Base-by-base conservation (phyloP, 1,140 invertebrate genomes). In the Scaptomyza graminum region DNA sequence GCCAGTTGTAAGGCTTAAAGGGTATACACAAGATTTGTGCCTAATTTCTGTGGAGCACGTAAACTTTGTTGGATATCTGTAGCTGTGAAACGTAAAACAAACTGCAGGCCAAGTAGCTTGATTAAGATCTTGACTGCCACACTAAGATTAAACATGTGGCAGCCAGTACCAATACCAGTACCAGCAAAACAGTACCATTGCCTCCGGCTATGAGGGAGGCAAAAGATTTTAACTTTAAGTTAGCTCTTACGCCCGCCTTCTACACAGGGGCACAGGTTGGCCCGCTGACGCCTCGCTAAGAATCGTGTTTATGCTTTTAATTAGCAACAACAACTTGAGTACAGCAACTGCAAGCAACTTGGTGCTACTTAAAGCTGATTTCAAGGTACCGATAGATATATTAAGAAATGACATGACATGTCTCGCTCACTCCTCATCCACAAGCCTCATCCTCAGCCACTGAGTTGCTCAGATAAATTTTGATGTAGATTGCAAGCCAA, bases 281-380 rank as follows among this genome's bases (percentile, higher is more conserved):
- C 60, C 64, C 49, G 56, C 62, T 73, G 74, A 88, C 83, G 83
- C 83, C 83, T 88, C 75, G 83, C 76, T 88, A 89, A 88, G 83
- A 88, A 89, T 88, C 83, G 83, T 88, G 83, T 88, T 88, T 88
- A 88, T 88, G 83, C 83, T 88, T 88, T 88, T 88, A 88, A 88
- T 88, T 88, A 88, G 83, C 83, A 88, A 88, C 83, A 88, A 88
- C 83, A 88, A 88, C 83, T 89, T 88, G 79, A 88, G 79, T 88
- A 85, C 82, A 85, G 81, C 55, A 60, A 46, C 59, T 22, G 18
- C 63, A 63, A 69, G 31, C 65, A 60, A 75, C 65, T 75, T 87
- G 82, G 74, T 87, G 83, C 82, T 78, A 88, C 83, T 87, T 88
- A 82, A 64, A 82, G 75, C 82, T 88, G 82, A 87, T 87, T 87